Conservation (phyloP, 2,888 invertebrate species). For the Hermaeophaga mercurialis region DNA sequence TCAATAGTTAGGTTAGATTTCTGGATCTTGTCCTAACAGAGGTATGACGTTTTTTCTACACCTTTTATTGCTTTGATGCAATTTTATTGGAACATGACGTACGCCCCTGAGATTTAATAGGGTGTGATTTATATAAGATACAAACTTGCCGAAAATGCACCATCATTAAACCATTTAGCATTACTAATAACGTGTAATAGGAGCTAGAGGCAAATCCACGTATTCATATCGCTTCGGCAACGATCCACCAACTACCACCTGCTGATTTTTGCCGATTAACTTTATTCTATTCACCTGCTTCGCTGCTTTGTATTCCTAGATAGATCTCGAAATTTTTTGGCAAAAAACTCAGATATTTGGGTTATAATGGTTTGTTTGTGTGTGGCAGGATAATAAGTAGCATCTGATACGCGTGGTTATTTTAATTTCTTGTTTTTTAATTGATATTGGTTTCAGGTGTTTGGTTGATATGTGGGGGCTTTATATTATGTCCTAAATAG, state of each 20-base stretch:
- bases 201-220: slow-evolving; percentile 24
- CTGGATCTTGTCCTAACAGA: too few relatives aligned
- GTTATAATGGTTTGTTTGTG: slow-evolving; percentile 24
- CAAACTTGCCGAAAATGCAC: slow-evolving; percentile 28
- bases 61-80: too few relatives aligned
- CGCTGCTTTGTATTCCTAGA: slow-evolving; percentile 34
- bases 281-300: slow-evolving; percentile 27
- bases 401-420: slow-evolving; percentile 15
- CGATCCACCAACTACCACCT: slow-evolving; percentile 20
- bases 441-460: slow-evolving; percentile 27
- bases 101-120: slow-evolving; percentile 11
- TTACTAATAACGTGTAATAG: slow-evolving; percentile 33
- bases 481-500: too few relatives aligned
- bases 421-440: slow-evolving; percentile 22
- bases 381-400: slow-evolving; percentile 19
- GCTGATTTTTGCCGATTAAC: slow-evolving; percentile 31
- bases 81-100: too few relatives aligned
- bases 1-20: too few relatives aligned
- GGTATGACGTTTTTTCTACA: too few relatives aligned
- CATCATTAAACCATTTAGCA: slow-evolving; percentile 34
- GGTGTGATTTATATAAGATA: slow-evolving; percentile 30
- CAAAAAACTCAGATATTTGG: slow-evolving; percentile 12
- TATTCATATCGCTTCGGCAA: slow-evolving; percentile 9
- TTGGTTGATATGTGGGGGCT: background rate
- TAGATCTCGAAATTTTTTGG: slow-evolving; percentile 24